Base-by-base conservation (phyloP, 2,888 invertebrate species). In the Tetragonula carbonaria region DNA sequence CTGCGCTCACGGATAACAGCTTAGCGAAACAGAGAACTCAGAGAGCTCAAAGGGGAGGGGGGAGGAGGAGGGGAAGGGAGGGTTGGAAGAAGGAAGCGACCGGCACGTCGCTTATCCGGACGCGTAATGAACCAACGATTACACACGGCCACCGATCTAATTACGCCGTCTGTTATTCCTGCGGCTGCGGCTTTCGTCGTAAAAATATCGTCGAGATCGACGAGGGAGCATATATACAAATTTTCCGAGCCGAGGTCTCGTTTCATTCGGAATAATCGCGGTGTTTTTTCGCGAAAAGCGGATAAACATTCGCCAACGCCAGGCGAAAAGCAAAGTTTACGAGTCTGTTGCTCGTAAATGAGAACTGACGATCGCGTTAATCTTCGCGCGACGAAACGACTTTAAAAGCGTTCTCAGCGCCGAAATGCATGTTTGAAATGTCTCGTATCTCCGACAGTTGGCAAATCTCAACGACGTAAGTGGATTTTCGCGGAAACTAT, bases 41-140 rank as follows among this genome's bases (percentile, higher is more conserved):
- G 72, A 51, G 72, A 74, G 78, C 45, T 79, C 74, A 79, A 84
- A 79, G 84, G 63, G 74, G 59, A 21, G 33, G 33, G 0, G 33
- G 33, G 3, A 2, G 33, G 33, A 3, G 33, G 33, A 33, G 33
- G 28, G 28, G 28, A 28, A 38, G 53, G 53, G 18, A 6, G 16
- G 53, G 16, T n/a, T 53, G 78, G 67, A 75, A 67, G 84, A 78
- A 84, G 71, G 45, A 57, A 50, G 4, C 33, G 23, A 55, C n/a
- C 57, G 51, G 59, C 45, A 28, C 67, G 71, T 67, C 53, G 63
- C 74, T 71, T 74, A 72, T 67, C 66, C 67, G 62, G 4, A 28
- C 74, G 59, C 63, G 74, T 84, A 84, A 84, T 71, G 78, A 84
- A 78, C 71, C 74, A 86, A 82, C 82, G 82, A 86, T 86, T 82